Conservation (phyloP, 2,797 vertebrate genomes). For the Scyliorhinus canicula region DNA sequence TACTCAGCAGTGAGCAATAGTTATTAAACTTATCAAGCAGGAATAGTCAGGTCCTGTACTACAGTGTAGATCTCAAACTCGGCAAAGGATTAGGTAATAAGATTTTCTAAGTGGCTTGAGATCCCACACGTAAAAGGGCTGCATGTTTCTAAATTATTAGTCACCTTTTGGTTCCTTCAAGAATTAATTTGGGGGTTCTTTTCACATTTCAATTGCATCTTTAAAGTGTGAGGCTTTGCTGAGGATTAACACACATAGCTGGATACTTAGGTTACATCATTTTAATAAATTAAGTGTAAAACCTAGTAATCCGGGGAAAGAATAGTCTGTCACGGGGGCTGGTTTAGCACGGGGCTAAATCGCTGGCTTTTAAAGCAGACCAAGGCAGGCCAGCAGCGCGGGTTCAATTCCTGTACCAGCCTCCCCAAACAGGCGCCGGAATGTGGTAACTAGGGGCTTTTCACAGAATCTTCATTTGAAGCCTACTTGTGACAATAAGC, state of each 20-base stretch:
- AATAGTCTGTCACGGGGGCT: background rate
- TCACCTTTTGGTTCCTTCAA: background rate
- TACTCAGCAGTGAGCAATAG: background rate
- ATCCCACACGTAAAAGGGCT: background rate
- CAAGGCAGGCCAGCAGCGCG: no score
- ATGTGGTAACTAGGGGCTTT: no score
- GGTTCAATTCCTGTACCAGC: no score
- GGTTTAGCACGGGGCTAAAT: no score
- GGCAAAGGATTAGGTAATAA: background rate
- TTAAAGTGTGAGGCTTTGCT: background rate
- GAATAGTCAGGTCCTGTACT: no score
- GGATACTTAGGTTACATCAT: background rate
- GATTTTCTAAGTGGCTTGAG: background rate
- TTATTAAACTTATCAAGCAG: background rate
- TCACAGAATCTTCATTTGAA: no score
- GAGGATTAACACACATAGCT: background rate
- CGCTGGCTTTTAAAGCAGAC: no score
- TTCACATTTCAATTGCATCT: constrained; percentile 11
- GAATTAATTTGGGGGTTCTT: background rate
- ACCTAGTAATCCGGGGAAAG: background rate
- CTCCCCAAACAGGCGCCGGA: no score
- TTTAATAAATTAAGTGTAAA: background rate
- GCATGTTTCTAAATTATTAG: background rate
- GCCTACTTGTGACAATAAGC: no score
- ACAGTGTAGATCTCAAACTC: background rate